Base-by-base conservation (phyloP, 2,113 vertebrate species). In the Oplegnathus fasciatus region DNA sequence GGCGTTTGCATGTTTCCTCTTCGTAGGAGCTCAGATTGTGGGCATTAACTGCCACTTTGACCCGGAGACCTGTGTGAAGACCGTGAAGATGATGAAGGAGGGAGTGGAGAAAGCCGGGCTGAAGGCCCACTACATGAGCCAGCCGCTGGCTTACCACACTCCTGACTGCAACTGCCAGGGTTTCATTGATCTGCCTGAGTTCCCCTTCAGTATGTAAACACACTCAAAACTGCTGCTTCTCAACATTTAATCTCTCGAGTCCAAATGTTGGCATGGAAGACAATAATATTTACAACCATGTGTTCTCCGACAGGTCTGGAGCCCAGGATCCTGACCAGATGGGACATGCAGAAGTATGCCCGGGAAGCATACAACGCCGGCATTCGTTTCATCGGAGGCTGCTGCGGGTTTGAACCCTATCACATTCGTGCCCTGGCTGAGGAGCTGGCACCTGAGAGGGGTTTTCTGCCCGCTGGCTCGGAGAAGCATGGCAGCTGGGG, bases 31-130 rank as follows among this genome's bases (percentile, higher is more conserved):
- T 44, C 93, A 97, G 54, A 96, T 99, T 55, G 91, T 99, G 30
- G 98, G 89, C 2, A 91, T 99, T 50, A 99, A 99, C 94, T 99
- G 98, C 92, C 98, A 99, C 94, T 99, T 99, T 90, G 98, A 99
- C 92, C 96, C 98, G 24, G 95, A 95, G 46, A 98, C 87, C 69
- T 97, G 87, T 40, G 91, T 99, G 32, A 95, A 96, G 92, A 97
- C 98, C 0, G 94, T 99, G 89, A 96, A 93, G 91, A 92, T 99
- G 94, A 99, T 99, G 98, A 99, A 99, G 91, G 96, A 96, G 40
- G 98, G 96, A 1, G 93, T 99, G 93, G 96, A 97, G 88, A 95
- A 96, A 44, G 97, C 97, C 0, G 95, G 96, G 1, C 85, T 99
- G 79, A 99, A 98, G 90, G 97, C 97, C 37, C 95, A 99, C 84